Evolutionary conservation across 2,888 invertebrate genomes (phyloP).

Genomic region (Steromphala cineraria): DNA sequence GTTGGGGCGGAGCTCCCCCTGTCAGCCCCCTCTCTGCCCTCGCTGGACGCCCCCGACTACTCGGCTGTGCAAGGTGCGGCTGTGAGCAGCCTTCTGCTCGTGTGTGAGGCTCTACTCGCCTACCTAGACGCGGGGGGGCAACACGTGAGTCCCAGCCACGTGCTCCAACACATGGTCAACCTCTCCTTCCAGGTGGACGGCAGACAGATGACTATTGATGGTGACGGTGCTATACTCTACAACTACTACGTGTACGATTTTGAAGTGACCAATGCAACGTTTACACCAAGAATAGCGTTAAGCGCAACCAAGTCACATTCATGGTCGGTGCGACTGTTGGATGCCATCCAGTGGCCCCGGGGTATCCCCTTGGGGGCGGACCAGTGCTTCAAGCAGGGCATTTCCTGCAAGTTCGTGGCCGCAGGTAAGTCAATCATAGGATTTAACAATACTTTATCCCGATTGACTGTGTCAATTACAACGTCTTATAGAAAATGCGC

Average conservation of each 20-base stretch:
- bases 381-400: conserved; percentile 35
- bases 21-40: not conserved
- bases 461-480: no score
- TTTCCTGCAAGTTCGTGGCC: conserved; percentile 22
- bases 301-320: not conserved
- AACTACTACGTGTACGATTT: conserved; percentile 16
- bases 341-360: conserved; percentile 33
- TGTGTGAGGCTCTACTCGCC: not conserved
- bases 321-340: not conserved
- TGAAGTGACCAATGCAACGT: not conserved
- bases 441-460: not conserved
- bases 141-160: not conserved
- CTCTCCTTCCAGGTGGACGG: not conserved
- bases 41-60: no score
- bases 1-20: not conserved
- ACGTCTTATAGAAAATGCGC: no score
- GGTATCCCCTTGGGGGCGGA: conserved; percentile 31
- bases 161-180: not conserved
- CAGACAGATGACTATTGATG: not conserved
- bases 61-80: no score
- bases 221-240: not conserved
- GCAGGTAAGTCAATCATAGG: conserved; percentile 18
- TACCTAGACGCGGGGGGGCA: not conserved
- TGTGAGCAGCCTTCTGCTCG: not conserved
- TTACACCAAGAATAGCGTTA: not conserved